phyloP scores from a whole-genome alignment of 2,797 vertebrate species.

The Rhinatrema bivittatum region DNA sequence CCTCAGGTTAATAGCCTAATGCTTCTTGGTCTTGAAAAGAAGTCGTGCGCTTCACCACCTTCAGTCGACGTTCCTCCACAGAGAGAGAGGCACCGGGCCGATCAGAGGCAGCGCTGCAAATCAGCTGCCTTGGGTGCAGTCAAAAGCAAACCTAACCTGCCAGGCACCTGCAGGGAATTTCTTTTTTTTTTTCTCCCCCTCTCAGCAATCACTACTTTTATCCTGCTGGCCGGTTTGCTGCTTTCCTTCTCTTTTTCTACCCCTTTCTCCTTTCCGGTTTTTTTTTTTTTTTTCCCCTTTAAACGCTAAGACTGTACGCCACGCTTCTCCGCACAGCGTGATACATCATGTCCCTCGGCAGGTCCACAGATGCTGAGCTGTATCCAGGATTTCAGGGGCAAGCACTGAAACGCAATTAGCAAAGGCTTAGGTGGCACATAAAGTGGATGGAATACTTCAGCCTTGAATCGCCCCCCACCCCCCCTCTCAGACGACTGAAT shows the following conservation, averaged over 20 bases:
- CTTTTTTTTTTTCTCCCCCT: too few species aligned
- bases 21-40: constrained; percentile 48
- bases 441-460: constrained; percentile 13
- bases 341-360: constrained; percentile 4
- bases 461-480: constrained; percentile 11
- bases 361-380: constrained; percentile 14
- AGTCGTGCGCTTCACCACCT: constrained; percentile 33
- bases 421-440: constrained; percentile 22
- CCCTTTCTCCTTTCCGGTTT: too few species aligned
- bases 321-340: neutral
- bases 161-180: neutral
- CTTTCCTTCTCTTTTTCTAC: too few species aligned
- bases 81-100: constrained; percentile 19
- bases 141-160: neutral
- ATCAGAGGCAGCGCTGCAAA: constrained; percentile 4
- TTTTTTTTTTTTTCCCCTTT: too few species aligned
- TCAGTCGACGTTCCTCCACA: constrained; percentile 31
- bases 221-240: too few species aligned
- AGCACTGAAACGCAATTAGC: constrained; percentile 28
- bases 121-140: constrained; percentile 8
- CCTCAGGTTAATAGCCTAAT: constrained; percentile 62
- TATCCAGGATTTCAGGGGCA: constrained; percentile 11
- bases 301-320: neutral
- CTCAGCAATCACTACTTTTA: neutral
- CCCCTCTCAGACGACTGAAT: constrained; percentile 18